A percentile compares a stretch with the other conserved stretches of the same genome.
Conservation (phyloP, 2,113 vertebrate species). For the Trachemys scripta region DNA sequence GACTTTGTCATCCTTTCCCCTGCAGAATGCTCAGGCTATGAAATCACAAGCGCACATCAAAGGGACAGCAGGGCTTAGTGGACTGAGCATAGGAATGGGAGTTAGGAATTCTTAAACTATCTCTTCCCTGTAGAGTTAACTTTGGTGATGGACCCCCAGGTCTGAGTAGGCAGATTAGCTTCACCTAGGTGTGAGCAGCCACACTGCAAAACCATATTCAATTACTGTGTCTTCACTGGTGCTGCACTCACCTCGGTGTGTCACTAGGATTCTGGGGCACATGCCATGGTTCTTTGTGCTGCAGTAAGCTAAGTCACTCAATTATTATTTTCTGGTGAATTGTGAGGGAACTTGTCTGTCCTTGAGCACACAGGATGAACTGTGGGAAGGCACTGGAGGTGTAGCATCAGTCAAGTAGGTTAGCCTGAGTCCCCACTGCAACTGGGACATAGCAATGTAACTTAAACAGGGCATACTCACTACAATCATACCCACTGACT, state of each 20-base stretch:
- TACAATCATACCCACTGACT: neutral
- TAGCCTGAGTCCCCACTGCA: neutral
- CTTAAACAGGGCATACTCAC: neutral
- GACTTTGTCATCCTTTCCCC: slow-evolving; percentile 39
- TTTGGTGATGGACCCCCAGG: neutral
- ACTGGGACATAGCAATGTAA: neutral
- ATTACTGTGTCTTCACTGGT: neutral
- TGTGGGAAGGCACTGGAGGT: neutral
- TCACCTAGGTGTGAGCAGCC: neutral
- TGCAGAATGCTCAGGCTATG: neutral
- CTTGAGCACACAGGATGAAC: neutral
- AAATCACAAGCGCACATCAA: slow-evolving; percentile 28
- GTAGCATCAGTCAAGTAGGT: neutral
- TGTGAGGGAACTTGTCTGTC: neutral
- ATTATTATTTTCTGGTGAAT: neutral
- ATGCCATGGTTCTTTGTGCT: neutral
- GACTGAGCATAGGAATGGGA: neutral
- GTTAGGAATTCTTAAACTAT: neutral
- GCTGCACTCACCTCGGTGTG: neutral
- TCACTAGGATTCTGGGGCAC: neutral
- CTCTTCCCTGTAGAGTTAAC: too few species aligned
- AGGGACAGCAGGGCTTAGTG: neutral
- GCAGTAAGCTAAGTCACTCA: neutral
- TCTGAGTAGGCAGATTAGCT: neutral
- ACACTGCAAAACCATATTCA: neutral